These are phyloP conservation scores for Pedicia rivosa DNA, from an alignment of 2,888 invertebrate genomes.

Conservation along the genomic window DNA sequence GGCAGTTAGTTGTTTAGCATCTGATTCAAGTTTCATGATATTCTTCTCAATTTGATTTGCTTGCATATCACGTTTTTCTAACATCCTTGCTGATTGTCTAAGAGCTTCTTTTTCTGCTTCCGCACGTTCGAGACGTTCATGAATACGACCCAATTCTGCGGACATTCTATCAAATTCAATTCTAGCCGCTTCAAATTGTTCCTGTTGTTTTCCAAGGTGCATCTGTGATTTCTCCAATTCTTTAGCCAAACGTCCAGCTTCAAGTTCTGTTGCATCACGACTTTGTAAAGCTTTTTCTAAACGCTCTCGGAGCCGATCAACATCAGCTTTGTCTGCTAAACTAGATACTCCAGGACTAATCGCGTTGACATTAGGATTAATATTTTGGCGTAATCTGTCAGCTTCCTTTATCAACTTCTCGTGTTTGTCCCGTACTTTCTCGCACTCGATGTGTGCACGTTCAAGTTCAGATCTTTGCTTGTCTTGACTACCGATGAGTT, in stretches of 20 bases:
- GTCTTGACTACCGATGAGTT: slow-evolving; percentile 57
- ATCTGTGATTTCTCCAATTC: slow-evolving; percentile 76
- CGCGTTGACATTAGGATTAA: slow-evolving; percentile 32
- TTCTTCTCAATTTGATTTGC: slow-evolving; percentile 73
- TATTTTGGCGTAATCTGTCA: slow-evolving; percentile 37
- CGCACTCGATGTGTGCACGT: slow-evolving; percentile 73
- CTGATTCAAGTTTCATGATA: slow-evolving; percentile 67
- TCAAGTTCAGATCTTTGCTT: slow-evolving; percentile 67
- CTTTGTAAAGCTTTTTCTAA: slow-evolving; percentile 61
- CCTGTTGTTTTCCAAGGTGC: slow-evolving; percentile 68
- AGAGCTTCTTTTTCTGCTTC: slow-evolving; percentile 60
- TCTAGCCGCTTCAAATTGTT: slow-evolving; percentile 64
- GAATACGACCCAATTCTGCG: slow-evolving; percentile 62
- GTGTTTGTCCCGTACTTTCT: slow-evolving; percentile 72
- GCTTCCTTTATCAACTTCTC: slow-evolving; percentile 57
- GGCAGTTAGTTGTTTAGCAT: slow-evolving; percentile 69
- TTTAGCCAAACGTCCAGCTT: slow-evolving; percentile 67
- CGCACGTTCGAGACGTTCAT: slow-evolving; percentile 61
- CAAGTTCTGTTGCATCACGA: slow-evolving; percentile 69
- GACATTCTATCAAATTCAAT: slow-evolving; percentile 77
- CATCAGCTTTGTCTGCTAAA: slow-evolving; percentile 56
- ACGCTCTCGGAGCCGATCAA: slow-evolving; percentile 71
- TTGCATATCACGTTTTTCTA: slow-evolving; percentile 64
- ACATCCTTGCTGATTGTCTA: slow-evolving; percentile 56
- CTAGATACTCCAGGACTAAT: slow-evolving; percentile 36